Evolutionary conservation across 2,888 invertebrate genomes (phyloP), one percentile per base, ranked within the genome.

Genomic region (Taenaris catops): DNA sequence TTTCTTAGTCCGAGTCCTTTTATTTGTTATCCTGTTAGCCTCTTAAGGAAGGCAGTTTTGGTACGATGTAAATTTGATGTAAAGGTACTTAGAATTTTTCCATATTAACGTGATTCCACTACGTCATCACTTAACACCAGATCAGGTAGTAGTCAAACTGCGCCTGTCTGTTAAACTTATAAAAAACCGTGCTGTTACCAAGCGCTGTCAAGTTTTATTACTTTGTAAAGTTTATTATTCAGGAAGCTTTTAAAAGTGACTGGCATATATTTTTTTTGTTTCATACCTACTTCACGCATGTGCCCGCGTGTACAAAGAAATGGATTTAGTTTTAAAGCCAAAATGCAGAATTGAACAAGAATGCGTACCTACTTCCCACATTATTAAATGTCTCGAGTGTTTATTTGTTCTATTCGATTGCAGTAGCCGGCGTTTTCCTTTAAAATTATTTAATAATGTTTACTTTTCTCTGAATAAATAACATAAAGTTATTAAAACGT

Each of bases 191-290:
- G n/a, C n/a, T n/a, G n/a, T 36, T 21, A 35, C 17, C 7, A 35
- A 14, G 8, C 14, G 10, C 19, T 27, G 34, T 29, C 25, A 28
- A 39, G 29, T 37, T 35, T 41, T 39, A 46, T 44, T 34, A 25
- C 36, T 32, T 46, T 41, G 41, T 41, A 9, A 26, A 32, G 26
- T 34, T 44, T 41, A 43, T 37, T 37, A 37, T 40, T 32, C 45
- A 40, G 45, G 45, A 48, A 46, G 48, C 40, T 43, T 43, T 43
- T 46, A 46, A 46, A 26, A 7, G 17, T 24, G 33, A 25, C 28
- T 42, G 34, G 25, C 25, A 11, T 32, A 4, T 1, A 25, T 20
- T 31, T 43, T 44, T 39, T 34, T 26, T n/a, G n/a, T n/a, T 26
- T 24, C 17, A 18, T 40, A 18, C 25, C 24, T 18, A 25, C 32